Evolutionary conservation across 2,888 invertebrate species (phyloP).

Genomic region (Carcina quercana): DNA sequence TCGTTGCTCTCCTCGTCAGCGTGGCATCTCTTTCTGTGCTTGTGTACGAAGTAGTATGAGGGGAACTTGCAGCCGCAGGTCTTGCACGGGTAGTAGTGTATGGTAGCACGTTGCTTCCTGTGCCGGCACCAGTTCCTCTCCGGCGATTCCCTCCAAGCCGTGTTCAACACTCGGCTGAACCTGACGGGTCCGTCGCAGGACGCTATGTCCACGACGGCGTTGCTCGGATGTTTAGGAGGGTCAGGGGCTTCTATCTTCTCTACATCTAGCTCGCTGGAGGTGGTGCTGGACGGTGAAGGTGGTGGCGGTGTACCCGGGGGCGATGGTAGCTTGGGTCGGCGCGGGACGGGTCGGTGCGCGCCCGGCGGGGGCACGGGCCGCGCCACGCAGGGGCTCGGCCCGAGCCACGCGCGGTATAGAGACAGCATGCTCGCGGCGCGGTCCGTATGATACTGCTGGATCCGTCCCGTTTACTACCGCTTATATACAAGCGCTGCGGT

Average conservation of each 20-base stretch:
- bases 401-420: constrained; percentile 68
- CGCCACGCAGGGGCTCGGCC: constrained; percentile 62
- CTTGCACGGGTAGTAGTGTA: constrained; percentile 95
- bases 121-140: constrained; percentile 89
- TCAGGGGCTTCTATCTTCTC: constrained; percentile 50
- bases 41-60: constrained; percentile 95
- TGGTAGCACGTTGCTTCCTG: constrained; percentile 83
- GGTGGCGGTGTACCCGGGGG: constrained; percentile 47
- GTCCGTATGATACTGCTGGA: constrained; percentile 32
- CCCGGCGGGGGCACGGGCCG: constrained; percentile 63
- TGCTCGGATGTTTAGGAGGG: constrained; percentile 30
- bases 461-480: constrained; percentile 14
- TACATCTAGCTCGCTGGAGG: constrained; percentile 62
- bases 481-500: constrained; percentile 4
- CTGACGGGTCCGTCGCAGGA: constrained; percentile 94
- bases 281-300: constrained; percentile 51
- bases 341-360: constrained; percentile 61
- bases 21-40: constrained; percentile 91
- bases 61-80: constrained; percentile 95
- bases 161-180: constrained; percentile 88
- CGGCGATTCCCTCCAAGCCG: constrained; percentile 78
- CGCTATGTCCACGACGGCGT: constrained; percentile 87
- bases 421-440: constrained; percentile 54
- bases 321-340: constrained; percentile 48
- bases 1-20: constrained; percentile 67